Base-by-base conservation (phyloP, 2,888 invertebrate genomes). In the Drosophila sordidapex region DNA sequence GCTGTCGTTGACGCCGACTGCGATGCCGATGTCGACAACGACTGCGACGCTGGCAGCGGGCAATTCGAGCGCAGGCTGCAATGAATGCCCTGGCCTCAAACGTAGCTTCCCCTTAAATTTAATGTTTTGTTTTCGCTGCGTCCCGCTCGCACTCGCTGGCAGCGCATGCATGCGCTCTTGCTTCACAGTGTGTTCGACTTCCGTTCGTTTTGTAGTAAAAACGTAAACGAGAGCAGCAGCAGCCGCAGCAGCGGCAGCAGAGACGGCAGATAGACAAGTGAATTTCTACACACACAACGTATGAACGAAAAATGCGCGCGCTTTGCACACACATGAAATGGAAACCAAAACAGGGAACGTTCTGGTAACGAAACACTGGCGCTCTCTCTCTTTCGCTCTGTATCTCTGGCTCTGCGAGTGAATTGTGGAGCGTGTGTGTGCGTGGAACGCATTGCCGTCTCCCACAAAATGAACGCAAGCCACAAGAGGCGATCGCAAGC, bases 121-220 rank as follows among this genome's bases (percentile, higher is more conserved):
- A 82, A 86, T 86, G 87, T 88, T 88, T 88, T 90, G 88, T 90
- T 88, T 90, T 90, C 87, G 78, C 74, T 86, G 74, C 72, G 64
- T 89, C 85, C 53, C 72, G 70, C 76, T 87, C 73, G 72, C 79
- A 74, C 87, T 35, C 63, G 33, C 18, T 46, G 25, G 25, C 25
- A 46, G 25, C n/a, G 21, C 33, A 21, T 33, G 21, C 72, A 5
- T 56, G 29, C 29, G 21, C 40, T 66, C 81, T 63, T 60, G 79
- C 68, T 72, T 73, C 61, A 7, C 83, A 74, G 74, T 62, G 46
- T 73, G 79, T 77, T 81, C 76, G 49, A 81, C 81, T 80, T 77
- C 77, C 77, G 80, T 75, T 66, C 79, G 79, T 79, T 74, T 72
- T 72, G 38, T 80, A 80, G 79, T 79, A 79, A 79, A 79, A 80